These are phyloP conservation scores for Pluvialis apricaria DNA, from an alignment of 2,113 vertebrate genomes.

Conservation along the genomic window DNA sequence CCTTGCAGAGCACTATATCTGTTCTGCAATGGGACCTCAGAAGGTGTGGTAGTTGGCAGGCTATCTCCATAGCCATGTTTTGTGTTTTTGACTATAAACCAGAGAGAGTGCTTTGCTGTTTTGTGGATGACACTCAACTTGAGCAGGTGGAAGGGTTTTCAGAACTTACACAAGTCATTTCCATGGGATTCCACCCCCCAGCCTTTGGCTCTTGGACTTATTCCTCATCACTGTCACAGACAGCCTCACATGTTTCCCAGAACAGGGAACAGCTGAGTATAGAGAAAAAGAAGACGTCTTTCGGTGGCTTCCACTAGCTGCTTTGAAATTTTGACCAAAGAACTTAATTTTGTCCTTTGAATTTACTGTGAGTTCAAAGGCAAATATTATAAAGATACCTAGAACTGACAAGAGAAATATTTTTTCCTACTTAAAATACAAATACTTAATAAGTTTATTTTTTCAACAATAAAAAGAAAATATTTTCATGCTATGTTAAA, in stretches of 20 bases:
- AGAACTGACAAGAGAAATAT: background rate
- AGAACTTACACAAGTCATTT: background rate
- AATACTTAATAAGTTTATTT: background rate
- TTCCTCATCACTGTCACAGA: background rate
- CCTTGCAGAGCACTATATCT: too few species aligned
- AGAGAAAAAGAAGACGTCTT: background rate
- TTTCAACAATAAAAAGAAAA: background rate
- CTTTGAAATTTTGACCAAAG: background rate
- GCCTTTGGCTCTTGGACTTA: background rate
- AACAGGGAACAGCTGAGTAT: background rate
- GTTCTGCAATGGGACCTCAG: too few species aligned
- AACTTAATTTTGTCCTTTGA: background rate
- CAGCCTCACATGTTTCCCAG: background rate
- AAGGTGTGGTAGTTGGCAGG: too few species aligned
- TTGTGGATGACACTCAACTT: background rate
- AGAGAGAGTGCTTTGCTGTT: background rate
- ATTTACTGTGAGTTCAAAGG: background rate
- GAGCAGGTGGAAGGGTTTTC: background rate
- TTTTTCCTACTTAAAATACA: background rate
- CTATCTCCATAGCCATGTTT: background rate
- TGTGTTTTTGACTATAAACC: background rate
- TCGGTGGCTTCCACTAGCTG: background rate
- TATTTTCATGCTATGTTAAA: background rate
- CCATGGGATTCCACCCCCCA: background rate
- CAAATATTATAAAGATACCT: background rate